These are phyloP conservation scores for Amphipoea lucens DNA, from an alignment of 2,888 invertebrate genomes.

Conservation along the genomic window DNA sequence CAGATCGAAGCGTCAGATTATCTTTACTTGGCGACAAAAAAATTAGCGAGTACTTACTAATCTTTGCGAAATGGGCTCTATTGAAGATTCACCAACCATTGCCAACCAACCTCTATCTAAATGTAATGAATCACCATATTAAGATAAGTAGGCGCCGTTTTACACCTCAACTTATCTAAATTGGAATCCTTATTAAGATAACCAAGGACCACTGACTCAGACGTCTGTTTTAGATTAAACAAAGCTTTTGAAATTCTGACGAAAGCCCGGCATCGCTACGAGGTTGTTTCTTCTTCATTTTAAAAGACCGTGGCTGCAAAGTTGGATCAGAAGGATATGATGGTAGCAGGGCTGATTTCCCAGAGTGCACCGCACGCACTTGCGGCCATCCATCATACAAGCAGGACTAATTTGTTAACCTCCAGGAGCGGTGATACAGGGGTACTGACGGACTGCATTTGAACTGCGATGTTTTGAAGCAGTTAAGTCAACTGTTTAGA, in stretches of 20 bases:
- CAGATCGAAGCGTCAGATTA: neutral
- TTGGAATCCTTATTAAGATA: constrained; percentile 41
- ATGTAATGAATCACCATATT: constrained; percentile 50
- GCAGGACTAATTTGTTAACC: neutral
- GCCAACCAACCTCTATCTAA: constrained; percentile 11
- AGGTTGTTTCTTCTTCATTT: neutral
- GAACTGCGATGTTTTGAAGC: no score
- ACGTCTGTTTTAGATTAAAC: constrained; percentile 19
- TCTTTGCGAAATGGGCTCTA: neutral
- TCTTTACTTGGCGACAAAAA: neutral
- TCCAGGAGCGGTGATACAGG: neutral
- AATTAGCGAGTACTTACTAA: neutral
- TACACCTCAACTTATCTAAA: constrained; percentile 45
- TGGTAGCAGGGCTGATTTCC: no score
- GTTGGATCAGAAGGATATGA: neutral
- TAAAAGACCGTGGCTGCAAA: neutral
- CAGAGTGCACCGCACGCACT: neutral
- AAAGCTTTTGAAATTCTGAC: constrained; percentile 12
- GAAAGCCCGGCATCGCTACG: neutral
- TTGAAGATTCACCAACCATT: neutral
- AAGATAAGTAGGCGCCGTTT: constrained; percentile 46
- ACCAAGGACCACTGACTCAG: constrained; percentile 18
- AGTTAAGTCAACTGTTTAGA: no score
- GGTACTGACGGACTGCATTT: no score
- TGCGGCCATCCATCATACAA: neutral